Evolutionary conservation across 1,140 invertebrate species (phyloP).

Genomic region (Neoseiulus cucumeris): DNA sequence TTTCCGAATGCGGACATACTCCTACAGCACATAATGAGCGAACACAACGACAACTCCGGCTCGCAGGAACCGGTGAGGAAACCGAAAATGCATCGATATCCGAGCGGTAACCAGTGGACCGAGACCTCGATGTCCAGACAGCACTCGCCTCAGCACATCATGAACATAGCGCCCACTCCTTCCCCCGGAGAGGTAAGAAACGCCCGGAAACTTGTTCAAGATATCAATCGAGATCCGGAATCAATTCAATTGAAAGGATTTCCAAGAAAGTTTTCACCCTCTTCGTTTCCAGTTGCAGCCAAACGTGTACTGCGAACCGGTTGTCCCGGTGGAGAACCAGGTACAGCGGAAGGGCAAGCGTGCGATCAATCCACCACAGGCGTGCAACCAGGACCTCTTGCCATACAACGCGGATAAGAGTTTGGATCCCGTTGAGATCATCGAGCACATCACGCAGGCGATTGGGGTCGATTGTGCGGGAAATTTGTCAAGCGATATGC

Average conservation of each 20-base stretch:
- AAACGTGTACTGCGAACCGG: too few species aligned
- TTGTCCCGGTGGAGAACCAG: neutral
- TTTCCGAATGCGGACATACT: neutral
- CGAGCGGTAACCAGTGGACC: neutral
- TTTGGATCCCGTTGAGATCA: neutral
- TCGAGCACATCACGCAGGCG: conserved; percentile 2
- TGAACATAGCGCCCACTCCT: neutral
- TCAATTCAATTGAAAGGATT: too few species aligned
- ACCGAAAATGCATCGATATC: conserved; percentile 3
- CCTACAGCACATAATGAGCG: neutral
- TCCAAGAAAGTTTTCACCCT: too few species aligned
- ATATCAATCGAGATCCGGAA: too few species aligned
- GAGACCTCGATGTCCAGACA: neutral
- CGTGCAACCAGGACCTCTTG: neutral
- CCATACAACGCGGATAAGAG: neutral
- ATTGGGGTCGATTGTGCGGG: neutral
- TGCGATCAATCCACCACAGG: neutral
- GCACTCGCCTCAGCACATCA: neutral
- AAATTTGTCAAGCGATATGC: neutral
- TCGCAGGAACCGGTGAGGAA: neutral
- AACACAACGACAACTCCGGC: neutral
- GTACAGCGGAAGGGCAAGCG: neutral
- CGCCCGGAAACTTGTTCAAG: too few species aligned
- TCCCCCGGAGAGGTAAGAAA: neutral
- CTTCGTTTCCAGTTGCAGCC: too few species aligned